Evolutionary conservation across 2,797 vertebrate species (phyloP), one percentile per base, ranked within the genome.

Genomic region (Thaleichthys pacificus): DNA sequence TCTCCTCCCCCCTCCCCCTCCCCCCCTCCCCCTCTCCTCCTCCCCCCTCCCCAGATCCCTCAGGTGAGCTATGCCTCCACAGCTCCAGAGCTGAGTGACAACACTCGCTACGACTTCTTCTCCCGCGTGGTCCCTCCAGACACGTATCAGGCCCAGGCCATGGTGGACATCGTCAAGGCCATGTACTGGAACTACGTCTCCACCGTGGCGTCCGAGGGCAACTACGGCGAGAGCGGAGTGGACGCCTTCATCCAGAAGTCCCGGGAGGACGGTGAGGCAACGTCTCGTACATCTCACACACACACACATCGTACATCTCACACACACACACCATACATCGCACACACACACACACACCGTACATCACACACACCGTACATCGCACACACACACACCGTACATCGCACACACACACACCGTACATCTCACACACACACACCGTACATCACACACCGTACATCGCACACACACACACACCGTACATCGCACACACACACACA

Each of bases 231-330:
- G 79, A 96, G 95, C 0, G 97, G 96, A 0, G 95, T 98, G 58
- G 97, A 98, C 12, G 97, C 96, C 65, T 98, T 98, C 88, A 95
- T 97, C 85, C 97, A 98, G 91, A 97, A 95, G 87, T 96, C 96
- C 73, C 93, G 96, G 17, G 97, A 98, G 91, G 94, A 96, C 0
- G 97, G 97, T 98, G 92, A 95, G 96, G 12, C 14, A 1, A 17
- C 49, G 3, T 51, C 49, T 2, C 15, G 3, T 3, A 51, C 49
- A 51, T 3, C 47, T 17, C 47, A 51, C 47, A 17, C 47, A 35
- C 15, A 17, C 11, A 51, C 11, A 51, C 15, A 51, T 14, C 47
- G 0, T 51, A 17, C 47, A 51, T 51, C n/a, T n/a, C n/a, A n/a
- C n/a, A n/a, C 47, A 17, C 47, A 51, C 32, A 35, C 32, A 35